Evolutionary conservation across 2,888 invertebrate genomes (phyloP).

Genomic region (Pterostichus niger): DNA sequence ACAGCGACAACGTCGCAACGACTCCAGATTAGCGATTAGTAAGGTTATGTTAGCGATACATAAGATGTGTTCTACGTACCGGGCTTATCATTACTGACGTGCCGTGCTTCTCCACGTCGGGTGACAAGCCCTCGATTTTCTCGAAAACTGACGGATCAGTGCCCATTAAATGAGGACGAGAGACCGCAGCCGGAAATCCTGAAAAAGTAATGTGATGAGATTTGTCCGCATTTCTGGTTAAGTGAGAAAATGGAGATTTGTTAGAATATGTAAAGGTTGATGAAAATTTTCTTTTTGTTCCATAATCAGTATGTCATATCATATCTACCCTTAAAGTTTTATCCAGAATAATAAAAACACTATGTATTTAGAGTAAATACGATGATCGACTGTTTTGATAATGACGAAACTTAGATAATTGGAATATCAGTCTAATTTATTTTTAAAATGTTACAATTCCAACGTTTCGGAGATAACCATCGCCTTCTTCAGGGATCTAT

Average conservation of each 20-base stretch:
- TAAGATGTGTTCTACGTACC: conserved; percentile 75
- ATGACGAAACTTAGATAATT: no score
- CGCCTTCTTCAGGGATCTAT: no score
- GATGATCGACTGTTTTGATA: no score
- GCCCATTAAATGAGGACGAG: conserved; percentile 82
- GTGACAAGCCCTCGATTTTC: conserved; percentile 82
- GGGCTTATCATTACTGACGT: conserved; percentile 85
- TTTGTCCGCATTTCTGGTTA: background rate
- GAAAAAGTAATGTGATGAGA: background rate
- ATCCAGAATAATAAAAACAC: no score
- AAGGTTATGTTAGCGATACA: background rate
- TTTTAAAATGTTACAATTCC: no score
- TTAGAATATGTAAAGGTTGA: no score
- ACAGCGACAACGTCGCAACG: background rate
- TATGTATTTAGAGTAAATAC: no score
- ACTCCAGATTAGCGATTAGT: background rate
- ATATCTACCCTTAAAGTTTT: no score
- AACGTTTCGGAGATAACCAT: no score
- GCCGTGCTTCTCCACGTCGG: conserved; percentile 80
- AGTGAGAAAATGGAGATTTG: background rate
- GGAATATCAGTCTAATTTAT: no score
- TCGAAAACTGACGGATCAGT: conserved; percentile 81
- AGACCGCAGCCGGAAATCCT: conserved; percentile 87
- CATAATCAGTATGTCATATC: no score
- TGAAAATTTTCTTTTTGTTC: no score